Conservation (phyloP, 2,113 vertebrate genomes). For the Nettapus auritus region DNA sequence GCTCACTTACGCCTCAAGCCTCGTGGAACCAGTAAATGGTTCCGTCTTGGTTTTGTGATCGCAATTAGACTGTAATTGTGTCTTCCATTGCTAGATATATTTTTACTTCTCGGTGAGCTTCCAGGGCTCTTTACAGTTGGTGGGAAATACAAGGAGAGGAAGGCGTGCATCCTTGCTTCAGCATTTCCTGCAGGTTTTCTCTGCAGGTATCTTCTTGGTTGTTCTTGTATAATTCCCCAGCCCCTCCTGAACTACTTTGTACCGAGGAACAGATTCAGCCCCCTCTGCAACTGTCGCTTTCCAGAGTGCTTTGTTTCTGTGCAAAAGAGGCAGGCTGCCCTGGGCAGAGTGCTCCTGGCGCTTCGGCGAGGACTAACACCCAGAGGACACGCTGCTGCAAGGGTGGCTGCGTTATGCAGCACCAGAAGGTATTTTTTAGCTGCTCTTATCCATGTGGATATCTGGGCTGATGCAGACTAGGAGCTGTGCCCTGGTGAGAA, state of each 20-base stretch:
- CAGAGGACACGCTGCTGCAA: not conserved
- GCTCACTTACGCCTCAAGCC: not conserved
- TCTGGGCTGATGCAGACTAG: not conserved
- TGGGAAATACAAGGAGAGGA: not conserved
- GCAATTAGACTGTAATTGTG: not conserved
- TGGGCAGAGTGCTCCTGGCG: not conserved
- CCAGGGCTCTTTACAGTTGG: not conserved
- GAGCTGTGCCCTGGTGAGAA: not conserved
- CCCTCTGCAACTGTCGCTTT: not conserved
- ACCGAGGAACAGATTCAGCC: not conserved
- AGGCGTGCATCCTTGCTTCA: not conserved
- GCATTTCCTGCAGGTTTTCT: not conserved
- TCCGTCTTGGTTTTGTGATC: conserved; percentile 15
- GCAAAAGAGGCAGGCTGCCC: not conserved
- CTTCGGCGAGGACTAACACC: not conserved
- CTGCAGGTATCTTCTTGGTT: not conserved
- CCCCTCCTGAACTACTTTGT: not conserved
- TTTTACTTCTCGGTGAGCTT: not conserved
- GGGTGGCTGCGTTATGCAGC: not conserved
- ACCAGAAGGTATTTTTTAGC: not conserved
- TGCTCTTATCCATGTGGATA: not conserved
- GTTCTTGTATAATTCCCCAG: not conserved
- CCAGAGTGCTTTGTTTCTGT: not conserved
- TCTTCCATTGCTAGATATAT: not conserved
- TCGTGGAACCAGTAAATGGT: not conserved